phyloP scores from a whole-genome alignment of 2,888 invertebrate species.

The Oscheius sp. region DNA sequence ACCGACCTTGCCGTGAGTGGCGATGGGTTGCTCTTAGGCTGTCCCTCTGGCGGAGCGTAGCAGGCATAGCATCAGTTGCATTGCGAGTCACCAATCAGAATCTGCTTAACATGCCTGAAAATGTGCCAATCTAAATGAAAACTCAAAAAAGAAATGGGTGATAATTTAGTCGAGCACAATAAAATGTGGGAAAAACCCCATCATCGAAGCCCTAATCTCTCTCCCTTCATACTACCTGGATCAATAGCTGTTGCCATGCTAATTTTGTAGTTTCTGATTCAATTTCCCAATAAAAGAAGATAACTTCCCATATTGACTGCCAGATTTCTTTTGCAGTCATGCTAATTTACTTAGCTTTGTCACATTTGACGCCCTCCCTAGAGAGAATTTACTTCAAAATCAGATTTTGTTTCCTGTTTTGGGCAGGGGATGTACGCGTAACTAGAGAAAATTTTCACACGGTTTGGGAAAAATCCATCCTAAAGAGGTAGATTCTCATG shows the following conservation, averaged over 20 bases:
- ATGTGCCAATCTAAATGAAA: background rate
- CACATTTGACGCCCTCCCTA: background rate
- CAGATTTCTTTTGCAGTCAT: too few relatives aligned
- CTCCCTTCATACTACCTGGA: background rate
- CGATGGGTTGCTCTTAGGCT: conserved; percentile 32
- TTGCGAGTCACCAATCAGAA: conserved; percentile 28
- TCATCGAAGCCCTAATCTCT: background rate
- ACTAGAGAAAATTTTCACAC: too few relatives aligned
- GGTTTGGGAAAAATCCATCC: too few relatives aligned
- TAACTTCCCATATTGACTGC: too few relatives aligned
- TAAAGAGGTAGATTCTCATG: too few relatives aligned
- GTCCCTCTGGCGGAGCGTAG: conserved; percentile 35
- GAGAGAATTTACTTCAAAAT: too few relatives aligned
- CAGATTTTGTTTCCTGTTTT: too few relatives aligned
- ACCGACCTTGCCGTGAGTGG: conserved; percentile 27
- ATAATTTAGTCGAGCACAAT: background rate
- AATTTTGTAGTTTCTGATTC: conserved; percentile 24
- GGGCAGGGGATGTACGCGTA: too few relatives aligned
- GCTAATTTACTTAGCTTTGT: background rate
- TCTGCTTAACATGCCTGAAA: conserved; percentile 27
- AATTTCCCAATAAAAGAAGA: too few relatives aligned
- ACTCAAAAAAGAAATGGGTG: background rate
- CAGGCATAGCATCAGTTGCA: conserved; percentile 38
- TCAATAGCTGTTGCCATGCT: conserved; percentile 21
- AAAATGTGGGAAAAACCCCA: conserved; percentile 13